These are phyloP conservation scores for Meghimatium bilineatum DNA, from an alignment of 2,888 invertebrate genomes.

Conservation along the genomic window DNA sequence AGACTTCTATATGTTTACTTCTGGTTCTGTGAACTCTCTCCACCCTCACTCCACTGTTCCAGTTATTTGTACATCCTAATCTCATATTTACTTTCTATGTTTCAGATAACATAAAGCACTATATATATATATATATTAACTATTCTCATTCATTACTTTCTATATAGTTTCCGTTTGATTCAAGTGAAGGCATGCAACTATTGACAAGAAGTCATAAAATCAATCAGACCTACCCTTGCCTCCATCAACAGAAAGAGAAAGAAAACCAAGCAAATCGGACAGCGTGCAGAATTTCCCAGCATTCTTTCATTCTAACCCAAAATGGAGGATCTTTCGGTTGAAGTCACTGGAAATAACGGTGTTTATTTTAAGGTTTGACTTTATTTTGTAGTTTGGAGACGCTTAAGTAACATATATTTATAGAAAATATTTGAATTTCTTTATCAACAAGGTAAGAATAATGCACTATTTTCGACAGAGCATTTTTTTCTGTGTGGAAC, in stretches of 20 bases:
- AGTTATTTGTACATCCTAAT: no score
- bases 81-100: no score
- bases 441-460: neutral
- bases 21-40: no score
- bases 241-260: conserved; percentile 5
- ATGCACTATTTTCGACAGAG: neutral
- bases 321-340: conserved; percentile 99
- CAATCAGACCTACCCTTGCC: conserved; percentile 14
- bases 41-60: no score
- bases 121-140: no score
- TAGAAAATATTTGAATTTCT: neutral
- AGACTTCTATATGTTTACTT: no score
- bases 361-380: conserved; percentile 86
- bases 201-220: neutral
- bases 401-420: neutral
- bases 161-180: no score
- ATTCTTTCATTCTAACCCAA: conserved; percentile 78
- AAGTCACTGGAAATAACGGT: conserved; percentile 99
- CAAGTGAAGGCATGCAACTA: no score
- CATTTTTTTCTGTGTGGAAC: conserved; percentile 4
- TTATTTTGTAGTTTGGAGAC: neutral
- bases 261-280: conserved; percentile 39
- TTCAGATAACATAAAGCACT: no score
- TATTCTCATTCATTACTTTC: no score
- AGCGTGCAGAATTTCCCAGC: conserved; percentile 65